Conservation (phyloP, 2,113 vertebrate species). For the Sturnira hondurensis region DNA sequence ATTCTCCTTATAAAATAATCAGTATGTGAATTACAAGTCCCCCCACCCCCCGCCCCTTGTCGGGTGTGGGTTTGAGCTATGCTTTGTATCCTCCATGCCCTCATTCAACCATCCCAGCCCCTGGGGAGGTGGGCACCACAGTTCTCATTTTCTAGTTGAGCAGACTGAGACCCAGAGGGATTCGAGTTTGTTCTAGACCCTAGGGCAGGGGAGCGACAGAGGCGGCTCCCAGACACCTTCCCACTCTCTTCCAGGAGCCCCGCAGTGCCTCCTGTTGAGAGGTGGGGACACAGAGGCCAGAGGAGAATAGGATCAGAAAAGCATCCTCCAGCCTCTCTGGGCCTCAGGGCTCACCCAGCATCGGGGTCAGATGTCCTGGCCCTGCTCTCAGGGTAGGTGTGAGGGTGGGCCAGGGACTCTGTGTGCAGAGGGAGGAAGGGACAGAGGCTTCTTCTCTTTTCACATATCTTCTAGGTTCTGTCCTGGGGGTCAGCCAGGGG, state of each 20-base stretch:
- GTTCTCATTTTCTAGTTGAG: neutral
- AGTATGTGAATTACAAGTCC: neutral
- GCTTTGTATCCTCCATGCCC: rapidly evolving
- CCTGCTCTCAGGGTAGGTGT: neutral
- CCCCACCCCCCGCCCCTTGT: no score
- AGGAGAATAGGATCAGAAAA: neutral
- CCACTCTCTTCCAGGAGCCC: neutral
- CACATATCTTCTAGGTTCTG: neutral
- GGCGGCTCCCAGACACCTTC: neutral
- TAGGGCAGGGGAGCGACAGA: neutral
- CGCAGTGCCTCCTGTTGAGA: neutral
- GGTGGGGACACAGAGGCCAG: neutral
- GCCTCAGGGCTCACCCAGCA: neutral
- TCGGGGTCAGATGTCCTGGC: neutral
- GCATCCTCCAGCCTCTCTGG: neutral
- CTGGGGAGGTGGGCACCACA: rapidly evolving
- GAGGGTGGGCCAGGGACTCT: neutral
- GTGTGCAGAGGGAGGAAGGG: neutral
- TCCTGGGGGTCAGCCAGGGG: neutral
- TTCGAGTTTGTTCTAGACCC: neutral
- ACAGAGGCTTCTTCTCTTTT: neutral
- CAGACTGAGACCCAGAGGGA: neutral
- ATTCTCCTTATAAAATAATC: neutral
- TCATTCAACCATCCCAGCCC: neutral
- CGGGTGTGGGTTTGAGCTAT: neutral